Evolutionary conservation across 2,113 vertebrate species (phyloP).

Genomic region (Eclectus roratus): DNA sequence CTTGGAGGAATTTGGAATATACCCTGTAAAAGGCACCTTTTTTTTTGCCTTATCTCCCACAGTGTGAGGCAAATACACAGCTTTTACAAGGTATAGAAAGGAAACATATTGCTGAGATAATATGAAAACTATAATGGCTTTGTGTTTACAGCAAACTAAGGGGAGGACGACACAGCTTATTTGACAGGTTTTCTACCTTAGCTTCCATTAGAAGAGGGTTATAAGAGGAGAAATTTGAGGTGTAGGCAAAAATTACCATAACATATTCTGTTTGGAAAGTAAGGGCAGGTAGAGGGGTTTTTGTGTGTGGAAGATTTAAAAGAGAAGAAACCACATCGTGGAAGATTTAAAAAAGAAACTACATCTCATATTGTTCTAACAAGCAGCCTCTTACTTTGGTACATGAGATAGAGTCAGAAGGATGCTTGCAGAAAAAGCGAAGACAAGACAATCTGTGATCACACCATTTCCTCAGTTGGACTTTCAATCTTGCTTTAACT

Average conservation of each 20-base stretch:
- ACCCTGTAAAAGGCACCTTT: background rate
- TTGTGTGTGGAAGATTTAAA: background rate
- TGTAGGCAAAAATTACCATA: background rate
- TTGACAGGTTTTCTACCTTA: background rate
- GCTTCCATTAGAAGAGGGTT: background rate
- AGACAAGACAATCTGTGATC: background rate
- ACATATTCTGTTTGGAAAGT: background rate
- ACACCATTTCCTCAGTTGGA: fast-evolving
- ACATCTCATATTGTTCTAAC: background rate
- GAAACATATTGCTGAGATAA: constrained; percentile 17
- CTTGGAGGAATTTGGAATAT: too few relatives aligned
- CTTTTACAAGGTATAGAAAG: background rate
- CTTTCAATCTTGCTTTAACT: background rate
- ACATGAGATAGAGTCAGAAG: background rate
- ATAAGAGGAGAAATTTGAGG: background rate
- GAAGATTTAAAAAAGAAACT: background rate
- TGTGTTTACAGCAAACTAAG: background rate
- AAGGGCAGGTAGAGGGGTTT: background rate
- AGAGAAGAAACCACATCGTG: background rate
- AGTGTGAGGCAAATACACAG: background rate
- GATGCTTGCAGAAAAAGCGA: background rate
- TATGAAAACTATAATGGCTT: constrained; percentile 19
- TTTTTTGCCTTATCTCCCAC: background rate
- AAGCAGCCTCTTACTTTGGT: background rate
- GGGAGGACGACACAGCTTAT: background rate